Base-by-base conservation (phyloP, 2,797 vertebrate genomes). In the Coreius guichenoti region DNA sequence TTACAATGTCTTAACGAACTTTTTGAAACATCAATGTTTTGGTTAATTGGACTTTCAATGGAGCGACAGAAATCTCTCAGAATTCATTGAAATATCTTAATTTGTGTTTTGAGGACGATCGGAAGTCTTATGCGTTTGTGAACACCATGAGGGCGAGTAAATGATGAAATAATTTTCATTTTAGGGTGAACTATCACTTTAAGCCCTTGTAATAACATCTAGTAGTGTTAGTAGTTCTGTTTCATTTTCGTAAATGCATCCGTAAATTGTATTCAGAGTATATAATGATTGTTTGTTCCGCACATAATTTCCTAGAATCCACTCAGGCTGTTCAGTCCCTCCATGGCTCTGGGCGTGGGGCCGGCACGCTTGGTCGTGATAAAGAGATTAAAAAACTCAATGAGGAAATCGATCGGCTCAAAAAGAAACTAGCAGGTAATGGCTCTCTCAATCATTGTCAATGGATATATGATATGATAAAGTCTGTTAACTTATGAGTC, bases 321-420 rank as follows among this genome's bases (percentile, higher is more conserved):
- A 96, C 97, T 2, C 97, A 97, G 91, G 95, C 96, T 0, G 84
- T 95, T 65, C 95, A 96, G 92, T 95, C 93, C 29, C 95, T 98
- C 56, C 96, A 97, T 23, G 93, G 96, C 67, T 96, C 97, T 3
- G 72, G 94, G 3, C 93, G 96, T 77, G 93, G 95, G 75, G 86
- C 95, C 80, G 93, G 95, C 82, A 95, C 95, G 7, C 88, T 96
- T 58, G 94, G 91, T 51, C 93, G 96, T 9, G 98, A 99, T 92
- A 97, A 96, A 87, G 98, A 99, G 90, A 96, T 98, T 51, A 98
- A 97, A 92, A 98, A 96, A 89, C 93, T 99, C 21, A 99, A 97
- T 65, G 98, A 99, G 89, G 98, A 99, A 92, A 97, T 99, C 0
- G 98, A 99, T 23, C 95, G 96, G 0, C 93, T 99, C 39, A 99